Conservation (phyloP, 2,797 vertebrate species). For the Micrastur ruficollis region DNA sequence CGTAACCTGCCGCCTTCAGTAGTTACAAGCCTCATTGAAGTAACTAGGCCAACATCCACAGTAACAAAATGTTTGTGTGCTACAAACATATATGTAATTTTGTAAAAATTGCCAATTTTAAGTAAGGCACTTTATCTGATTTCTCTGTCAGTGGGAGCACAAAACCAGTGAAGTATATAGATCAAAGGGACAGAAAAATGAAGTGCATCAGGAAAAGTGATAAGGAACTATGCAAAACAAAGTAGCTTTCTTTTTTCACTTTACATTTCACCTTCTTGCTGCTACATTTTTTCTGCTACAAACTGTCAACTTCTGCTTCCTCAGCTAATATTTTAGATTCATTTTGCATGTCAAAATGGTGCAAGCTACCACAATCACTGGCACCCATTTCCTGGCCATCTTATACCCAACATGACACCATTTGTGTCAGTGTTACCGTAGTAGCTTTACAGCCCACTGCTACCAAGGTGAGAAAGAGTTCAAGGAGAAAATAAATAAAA, state of each 20-base stretch:
- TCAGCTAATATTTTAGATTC: constrained; percentile 13
- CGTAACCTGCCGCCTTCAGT: not conserved
- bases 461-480: constrained; percentile 3
- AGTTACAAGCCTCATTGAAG: not conserved
- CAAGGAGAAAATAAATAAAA: constrained; percentile 1
- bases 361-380: not conserved
- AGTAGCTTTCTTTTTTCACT: constrained; percentile 27
- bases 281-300: constrained; percentile 29
- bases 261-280: constrained; percentile 36
- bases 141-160: not conserved
- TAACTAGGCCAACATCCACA: not conserved
- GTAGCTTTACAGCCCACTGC: not conserved
- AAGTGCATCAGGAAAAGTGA: not conserved
- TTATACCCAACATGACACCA: not conserved
- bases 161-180: not conserved
- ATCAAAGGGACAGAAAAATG: constrained; percentile 1
- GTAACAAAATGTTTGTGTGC: constrained; percentile 13
- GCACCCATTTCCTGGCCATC: not conserved
- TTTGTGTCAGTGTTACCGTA: not conserved
- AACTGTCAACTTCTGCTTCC: constrained; percentile 44
- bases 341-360: constrained; percentile 28
- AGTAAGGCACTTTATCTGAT: not conserved
- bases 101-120: not conserved
- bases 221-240: not conserved
- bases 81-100: not conserved